phyloP scores from a whole-genome alignment of 2,113 vertebrate species.

The Amia ocellicauda region DNA sequence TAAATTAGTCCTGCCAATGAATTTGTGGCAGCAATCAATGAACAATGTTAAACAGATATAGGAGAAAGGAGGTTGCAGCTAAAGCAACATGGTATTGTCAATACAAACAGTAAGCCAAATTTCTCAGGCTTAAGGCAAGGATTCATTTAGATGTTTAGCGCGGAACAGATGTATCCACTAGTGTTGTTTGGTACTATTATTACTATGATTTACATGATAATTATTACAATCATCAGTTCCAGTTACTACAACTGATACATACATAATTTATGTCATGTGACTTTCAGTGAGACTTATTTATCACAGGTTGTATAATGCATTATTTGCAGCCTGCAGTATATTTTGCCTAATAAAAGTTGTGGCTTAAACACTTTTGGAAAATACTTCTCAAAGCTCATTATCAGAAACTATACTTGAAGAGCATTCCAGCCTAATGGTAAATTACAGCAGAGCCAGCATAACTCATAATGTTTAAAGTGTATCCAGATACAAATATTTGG shows the following conservation, averaged over 20 bases:
- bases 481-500: too few relatives aligned
- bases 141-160: constrained; percentile 1
- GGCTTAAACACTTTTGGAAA: too few relatives aligned
- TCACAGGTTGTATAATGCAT: constrained; percentile 50
- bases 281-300: background rate
- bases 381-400: too few relatives aligned
- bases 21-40: constrained; percentile 80
- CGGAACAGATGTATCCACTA: background rate
- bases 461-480: too few relatives aligned
- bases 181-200: constrained; percentile 16
- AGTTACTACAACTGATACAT: too few relatives aligned
- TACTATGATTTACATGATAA: constrained; percentile 1
- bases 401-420: too few relatives aligned
- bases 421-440: too few relatives aligned
- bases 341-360: too few relatives aligned
- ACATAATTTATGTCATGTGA: background rate
- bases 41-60: constrained; percentile 76
- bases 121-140: constrained; percentile 20
- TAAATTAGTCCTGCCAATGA: constrained; percentile 94
- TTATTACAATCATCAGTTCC: background rate
- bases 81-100: constrained; percentile 29
- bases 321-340: background rate
- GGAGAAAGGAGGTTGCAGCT: constrained; percentile 35
- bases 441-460: too few relatives aligned
- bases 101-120: constrained; percentile 29